Conservation (phyloP, 2,888 invertebrate genomes). For the Aphodius sticticus region DNA sequence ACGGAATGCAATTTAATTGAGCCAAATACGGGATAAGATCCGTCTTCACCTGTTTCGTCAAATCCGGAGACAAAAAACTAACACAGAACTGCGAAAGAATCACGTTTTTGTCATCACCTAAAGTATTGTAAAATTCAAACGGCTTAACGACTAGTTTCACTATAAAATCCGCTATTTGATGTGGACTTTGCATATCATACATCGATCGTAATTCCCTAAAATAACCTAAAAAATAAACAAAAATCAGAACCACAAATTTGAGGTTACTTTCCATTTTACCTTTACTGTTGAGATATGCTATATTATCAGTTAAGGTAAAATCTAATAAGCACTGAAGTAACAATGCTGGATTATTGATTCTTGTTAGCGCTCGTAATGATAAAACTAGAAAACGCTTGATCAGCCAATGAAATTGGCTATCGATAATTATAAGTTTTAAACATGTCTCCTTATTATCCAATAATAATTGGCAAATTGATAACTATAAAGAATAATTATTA, state of each 20-base stretch:
- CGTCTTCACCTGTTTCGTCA: constrained; percentile 73
- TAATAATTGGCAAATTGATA: constrained; percentile 57
- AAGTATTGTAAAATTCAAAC: constrained; percentile 65
- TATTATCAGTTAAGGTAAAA: constrained; percentile 67
- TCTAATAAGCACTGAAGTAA: constrained; percentile 82
- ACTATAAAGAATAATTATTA: constrained; percentile 25
- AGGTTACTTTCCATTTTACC: constrained; percentile 53
- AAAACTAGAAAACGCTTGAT: constrained; percentile 54
- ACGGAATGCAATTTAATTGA: constrained; percentile 61
- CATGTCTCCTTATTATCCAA: constrained; percentile 58
- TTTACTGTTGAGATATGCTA: constrained; percentile 66
- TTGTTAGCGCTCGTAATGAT: constrained; percentile 51
- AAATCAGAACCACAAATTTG: no score
- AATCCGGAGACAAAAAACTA: constrained; percentile 71
- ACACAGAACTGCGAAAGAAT: constrained; percentile 67
- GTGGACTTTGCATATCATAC: constrained; percentile 71
- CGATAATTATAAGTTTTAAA: constrained; percentile 51
- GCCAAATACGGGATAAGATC: constrained; percentile 76
- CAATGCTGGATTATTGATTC: constrained; percentile 64
- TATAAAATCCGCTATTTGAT: constrained; percentile 72
- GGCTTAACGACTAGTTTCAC: constrained; percentile 81
- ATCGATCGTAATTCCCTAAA: constrained; percentile 71
- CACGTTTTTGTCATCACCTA: constrained; percentile 63
- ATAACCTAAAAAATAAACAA: constrained; percentile 66
- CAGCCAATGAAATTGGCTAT: constrained; percentile 60